Conservation (phyloP, 2,888 invertebrate genomes). For the Octodonta nipae region DNA sequence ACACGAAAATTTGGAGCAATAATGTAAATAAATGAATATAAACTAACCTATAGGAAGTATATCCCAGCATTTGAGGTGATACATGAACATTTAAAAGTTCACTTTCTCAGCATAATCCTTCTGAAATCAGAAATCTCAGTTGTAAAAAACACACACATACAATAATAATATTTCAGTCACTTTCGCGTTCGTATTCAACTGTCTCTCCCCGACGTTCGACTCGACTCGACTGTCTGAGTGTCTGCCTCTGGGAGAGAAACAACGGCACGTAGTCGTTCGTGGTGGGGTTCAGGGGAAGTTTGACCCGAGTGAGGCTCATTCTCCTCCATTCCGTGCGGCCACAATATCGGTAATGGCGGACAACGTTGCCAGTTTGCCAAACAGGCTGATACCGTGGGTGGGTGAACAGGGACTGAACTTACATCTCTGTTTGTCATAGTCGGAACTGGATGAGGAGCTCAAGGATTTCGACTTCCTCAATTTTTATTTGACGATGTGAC, state of each 20-base stretch:
- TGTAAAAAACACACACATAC: neutral
- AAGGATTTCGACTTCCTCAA: too few species aligned
- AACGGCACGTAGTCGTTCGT: constrained; percentile 39
- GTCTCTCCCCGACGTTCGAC: constrained; percentile 29
- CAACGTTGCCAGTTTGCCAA: constrained; percentile 30
- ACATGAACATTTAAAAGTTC: constrained; percentile 33
- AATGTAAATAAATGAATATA: too few species aligned
- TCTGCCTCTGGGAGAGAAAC: constrained; percentile 44
- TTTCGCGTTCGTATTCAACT: constrained; percentile 16
- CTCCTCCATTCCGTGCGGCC: constrained; percentile 36
- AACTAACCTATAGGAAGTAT: constrained; percentile 52
- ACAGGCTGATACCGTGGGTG: constrained; percentile 33
- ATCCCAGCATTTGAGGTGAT: constrained; percentile 53
- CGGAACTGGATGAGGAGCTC: too few species aligned
- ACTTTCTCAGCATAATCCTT: too few species aligned
- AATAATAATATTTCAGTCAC: neutral
- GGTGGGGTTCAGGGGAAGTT: constrained; percentile 44
- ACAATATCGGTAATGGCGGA: constrained; percentile 40
- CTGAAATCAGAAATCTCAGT: constrained; percentile 6
- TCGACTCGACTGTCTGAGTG: too few species aligned
- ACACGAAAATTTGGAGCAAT: too few species aligned
- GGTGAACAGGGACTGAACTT: too few species aligned
- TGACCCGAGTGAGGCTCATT: constrained; percentile 31
- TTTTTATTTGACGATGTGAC: too few species aligned
- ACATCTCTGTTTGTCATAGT: too few species aligned